Conservation (phyloP, 2,888 invertebrate genomes). For the Orthonevra nobilis region DNA sequence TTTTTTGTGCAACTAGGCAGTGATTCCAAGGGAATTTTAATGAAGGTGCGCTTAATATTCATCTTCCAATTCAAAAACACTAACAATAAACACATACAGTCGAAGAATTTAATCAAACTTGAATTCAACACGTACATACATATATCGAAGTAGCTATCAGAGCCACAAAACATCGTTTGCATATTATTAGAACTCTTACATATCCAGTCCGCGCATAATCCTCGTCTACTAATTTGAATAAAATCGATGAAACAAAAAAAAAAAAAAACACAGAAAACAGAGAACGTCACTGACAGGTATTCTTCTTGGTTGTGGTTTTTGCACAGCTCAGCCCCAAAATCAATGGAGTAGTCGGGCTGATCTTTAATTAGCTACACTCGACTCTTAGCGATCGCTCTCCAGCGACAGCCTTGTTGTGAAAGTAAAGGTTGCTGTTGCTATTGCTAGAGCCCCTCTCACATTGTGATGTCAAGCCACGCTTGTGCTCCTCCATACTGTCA, state of each 20-base stretch:
- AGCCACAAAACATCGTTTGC: conserved; percentile 31
- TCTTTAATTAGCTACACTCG: conserved; percentile 44
- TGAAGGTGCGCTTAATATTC: conserved; percentile 51
- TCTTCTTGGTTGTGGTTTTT: conserved; percentile 6
- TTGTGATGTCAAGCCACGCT: conserved; percentile 65
- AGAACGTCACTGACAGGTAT: conserved; percentile 17
- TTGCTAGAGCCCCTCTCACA: conserved; percentile 20
- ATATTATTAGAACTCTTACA: conserved; percentile 49
- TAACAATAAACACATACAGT: conserved; percentile 45
- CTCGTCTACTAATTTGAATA: neutral
- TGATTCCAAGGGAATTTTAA: no score
- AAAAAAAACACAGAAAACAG: conserved; percentile 21
- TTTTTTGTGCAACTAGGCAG: no score
- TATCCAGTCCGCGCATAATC: conserved; percentile 15
- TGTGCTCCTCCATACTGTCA: conserved; percentile 38
- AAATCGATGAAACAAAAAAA: conserved; percentile 1
- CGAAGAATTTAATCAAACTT: conserved; percentile 57
- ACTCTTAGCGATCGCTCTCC: neutral
- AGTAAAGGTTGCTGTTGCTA: conserved; percentile 43
- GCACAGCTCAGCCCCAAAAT: conserved; percentile 19
- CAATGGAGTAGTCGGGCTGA: conserved; percentile 4
- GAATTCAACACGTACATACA: conserved; percentile 48
- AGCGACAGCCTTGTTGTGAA: conserved; percentile 41
- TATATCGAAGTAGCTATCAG: conserved; percentile 45
- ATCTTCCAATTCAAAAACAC: conserved; percentile 22